Percentiles rank a stretch among this genome's conserved stretches.
Evolutionary conservation across 1,140 invertebrate genomes (phyloP).

Genomic region (Apocrypta bakeri): DNA sequence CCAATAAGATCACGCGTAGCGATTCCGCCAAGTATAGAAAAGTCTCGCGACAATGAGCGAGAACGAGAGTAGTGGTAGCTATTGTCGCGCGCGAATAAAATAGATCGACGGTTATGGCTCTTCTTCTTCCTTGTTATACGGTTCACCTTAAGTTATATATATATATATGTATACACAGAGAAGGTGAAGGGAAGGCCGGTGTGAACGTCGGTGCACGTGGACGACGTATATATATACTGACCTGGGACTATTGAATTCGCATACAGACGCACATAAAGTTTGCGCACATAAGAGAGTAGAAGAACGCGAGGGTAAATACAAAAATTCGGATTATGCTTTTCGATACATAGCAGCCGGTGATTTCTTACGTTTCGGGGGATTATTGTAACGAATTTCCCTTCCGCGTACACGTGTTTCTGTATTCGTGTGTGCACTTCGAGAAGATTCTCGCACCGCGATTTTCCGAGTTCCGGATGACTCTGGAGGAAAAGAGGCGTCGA

Average conservation of each 20-base stretch:
- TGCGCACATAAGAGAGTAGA: too few species aligned
- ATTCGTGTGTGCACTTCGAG: too few species aligned
- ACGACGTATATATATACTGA: neutral
- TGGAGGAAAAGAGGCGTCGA: conserved; percentile 14
- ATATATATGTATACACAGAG: neutral
- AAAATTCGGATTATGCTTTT: neutral
- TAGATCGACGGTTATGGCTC: conserved; percentile 63
- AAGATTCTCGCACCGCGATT: neutral
- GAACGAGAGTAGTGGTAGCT: conserved; percentile 23
- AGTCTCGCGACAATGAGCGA: conserved; percentile 50
- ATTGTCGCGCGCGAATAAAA: conserved; percentile 56
- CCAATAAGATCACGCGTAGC: neutral
- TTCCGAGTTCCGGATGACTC: too few species aligned
- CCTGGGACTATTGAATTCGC: neutral
- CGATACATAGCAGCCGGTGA: neutral
- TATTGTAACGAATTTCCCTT: neutral
- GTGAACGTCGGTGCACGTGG: neutral
- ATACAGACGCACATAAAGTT: too few species aligned
- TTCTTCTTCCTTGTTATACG: conserved; percentile 11
- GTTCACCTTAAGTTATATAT: too few species aligned
- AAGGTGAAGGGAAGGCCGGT: neutral
- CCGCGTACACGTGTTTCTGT: too few species aligned
- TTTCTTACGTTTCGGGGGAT: conserved; percentile 10
- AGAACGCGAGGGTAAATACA: neutral
- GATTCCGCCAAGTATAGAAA: neutral